phyloP scores from a whole-genome alignment of 2,113 vertebrate genomes.

The Python bivittatus region DNA sequence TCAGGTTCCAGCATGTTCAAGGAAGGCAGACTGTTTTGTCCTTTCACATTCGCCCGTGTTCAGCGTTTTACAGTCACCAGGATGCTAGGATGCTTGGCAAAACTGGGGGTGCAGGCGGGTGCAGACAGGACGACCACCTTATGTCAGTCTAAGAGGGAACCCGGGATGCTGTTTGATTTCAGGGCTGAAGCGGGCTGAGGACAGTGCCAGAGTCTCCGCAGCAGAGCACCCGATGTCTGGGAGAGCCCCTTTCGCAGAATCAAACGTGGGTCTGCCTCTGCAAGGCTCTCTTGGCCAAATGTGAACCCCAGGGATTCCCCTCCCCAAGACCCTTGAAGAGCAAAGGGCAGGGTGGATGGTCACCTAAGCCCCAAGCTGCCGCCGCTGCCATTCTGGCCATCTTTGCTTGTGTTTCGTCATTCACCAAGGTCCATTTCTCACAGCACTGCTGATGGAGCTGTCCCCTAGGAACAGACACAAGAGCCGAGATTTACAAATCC shows the following conservation, averaged over 20 bases:
- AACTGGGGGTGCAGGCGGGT: background rate
- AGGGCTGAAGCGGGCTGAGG: background rate
- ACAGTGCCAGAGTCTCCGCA: background rate
- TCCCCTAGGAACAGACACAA: constrained; percentile 79
- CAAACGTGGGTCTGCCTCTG: background rate
- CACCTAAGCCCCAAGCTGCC: constrained; percentile 97
- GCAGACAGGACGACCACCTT: background rate
- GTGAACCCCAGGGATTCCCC: background rate
- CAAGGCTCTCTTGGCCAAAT: background rate
- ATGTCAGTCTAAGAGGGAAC: background rate
- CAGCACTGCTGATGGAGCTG: constrained; percentile 98
- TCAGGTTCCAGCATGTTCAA: too few species aligned
- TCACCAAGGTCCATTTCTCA: constrained; percentile 96
- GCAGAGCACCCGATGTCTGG: background rate
- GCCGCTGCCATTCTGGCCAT: constrained; percentile 99
- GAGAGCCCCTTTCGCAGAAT: background rate
- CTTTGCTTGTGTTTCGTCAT: constrained; percentile 95
- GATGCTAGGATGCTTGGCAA: background rate
- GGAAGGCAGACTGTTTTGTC: background rate
- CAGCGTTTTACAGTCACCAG: background rate
- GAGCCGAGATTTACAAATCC: background rate
- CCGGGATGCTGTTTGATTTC: background rate
- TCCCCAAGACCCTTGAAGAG: background rate
- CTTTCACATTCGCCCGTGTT: background rate
- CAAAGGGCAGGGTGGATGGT: constrained; percentile 4